Percentiles rank a stretch among this genome's conserved stretches.
Conservation (phyloP, 53 echinoderm and acorn worm species). For the Antedon mediterranea region DNA sequence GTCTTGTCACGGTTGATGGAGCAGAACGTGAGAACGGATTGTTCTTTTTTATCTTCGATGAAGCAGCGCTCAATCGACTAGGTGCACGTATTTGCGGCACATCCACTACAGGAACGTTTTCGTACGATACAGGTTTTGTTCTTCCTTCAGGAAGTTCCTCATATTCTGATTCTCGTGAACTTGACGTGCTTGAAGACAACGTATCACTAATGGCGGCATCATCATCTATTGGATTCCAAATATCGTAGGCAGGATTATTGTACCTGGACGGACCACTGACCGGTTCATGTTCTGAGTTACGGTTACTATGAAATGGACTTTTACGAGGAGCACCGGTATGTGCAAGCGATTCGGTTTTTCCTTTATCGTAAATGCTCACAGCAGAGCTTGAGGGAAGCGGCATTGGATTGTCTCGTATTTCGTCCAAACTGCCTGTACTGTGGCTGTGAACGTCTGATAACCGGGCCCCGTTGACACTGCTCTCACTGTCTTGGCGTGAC, state of each 20-base stretch:
- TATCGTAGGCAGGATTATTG: constrained; percentile 67
- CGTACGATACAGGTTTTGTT: background rate
- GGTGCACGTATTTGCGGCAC: background rate
- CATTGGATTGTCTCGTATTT: constrained; percentile 13
- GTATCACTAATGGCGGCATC: background rate
- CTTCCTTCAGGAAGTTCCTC: background rate
- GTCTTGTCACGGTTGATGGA: background rate
- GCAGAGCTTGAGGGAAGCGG: constrained; percentile 12
- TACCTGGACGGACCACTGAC: constrained; percentile 23
- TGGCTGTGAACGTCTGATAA: background rate
- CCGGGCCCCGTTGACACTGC: background rate
- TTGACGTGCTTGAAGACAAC: background rate
- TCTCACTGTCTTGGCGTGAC: background rate
- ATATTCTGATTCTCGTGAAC: background rate
- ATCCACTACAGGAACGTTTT: background rate
- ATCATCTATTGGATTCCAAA: constrained; percentile 63
- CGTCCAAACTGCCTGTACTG: background rate
- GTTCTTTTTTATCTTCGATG: background rate
- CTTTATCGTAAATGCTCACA: constrained; percentile 49
- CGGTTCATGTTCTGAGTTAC: constrained; percentile 37
- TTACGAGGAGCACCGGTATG: constrained; percentile 54
- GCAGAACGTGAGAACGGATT: background rate
- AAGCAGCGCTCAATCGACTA: background rate
- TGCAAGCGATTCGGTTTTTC: constrained; percentile 62
- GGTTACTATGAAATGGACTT: constrained; percentile 35